phyloP scores from a whole-genome alignment of 1,140 invertebrate genomes.

The Anthonomus grandis region DNA sequence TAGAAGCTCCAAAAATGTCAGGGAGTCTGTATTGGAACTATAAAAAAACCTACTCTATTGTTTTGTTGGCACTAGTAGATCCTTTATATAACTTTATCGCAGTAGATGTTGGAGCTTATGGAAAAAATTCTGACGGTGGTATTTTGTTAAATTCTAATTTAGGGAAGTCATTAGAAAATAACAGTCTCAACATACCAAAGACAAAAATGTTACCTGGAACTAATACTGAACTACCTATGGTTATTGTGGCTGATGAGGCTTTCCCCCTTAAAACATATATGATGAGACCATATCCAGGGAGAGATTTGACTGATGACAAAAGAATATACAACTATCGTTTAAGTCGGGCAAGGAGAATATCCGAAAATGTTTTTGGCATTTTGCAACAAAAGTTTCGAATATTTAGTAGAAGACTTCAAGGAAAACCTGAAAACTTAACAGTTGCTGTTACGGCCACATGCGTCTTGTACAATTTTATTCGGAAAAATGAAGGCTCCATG shows the following conservation, averaged over 20 bases:
- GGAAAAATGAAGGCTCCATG: too few species aligned
- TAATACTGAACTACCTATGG: conserved; percentile 7
- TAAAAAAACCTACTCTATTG: conserved; percentile 48
- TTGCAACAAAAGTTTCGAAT: conserved; percentile 38
- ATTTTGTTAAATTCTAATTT: conserved; percentile 21
- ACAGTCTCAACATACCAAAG: conserved; percentile 17
- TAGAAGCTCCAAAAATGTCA: conserved; percentile 15
- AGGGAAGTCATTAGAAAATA: conserved; percentile 12
- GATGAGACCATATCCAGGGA: conserved; percentile 28
- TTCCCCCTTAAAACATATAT: conserved; percentile 29
- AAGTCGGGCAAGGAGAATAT: conserved; percentile 39
- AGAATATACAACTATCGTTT: conserved; percentile 40
- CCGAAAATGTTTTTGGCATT: conserved; percentile 50
- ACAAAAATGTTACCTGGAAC: not conserved
- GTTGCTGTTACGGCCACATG: too few species aligned
- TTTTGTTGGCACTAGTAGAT: conserved; percentile 48
- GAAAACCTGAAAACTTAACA: too few species aligned
- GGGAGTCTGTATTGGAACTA: conserved; percentile 48
- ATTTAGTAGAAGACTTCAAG: not conserved
- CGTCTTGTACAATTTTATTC: too few species aligned
- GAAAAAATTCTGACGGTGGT: conserved; percentile 41
- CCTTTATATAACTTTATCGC: conserved; percentile 46
- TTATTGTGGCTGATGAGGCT: conserved; percentile 30
- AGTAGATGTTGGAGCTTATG: conserved; percentile 46
- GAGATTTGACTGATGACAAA: conserved; percentile 12